phyloP scores from a whole-genome alignment of 2,113 vertebrate species.

The Bombycilla garrulus region DNA sequence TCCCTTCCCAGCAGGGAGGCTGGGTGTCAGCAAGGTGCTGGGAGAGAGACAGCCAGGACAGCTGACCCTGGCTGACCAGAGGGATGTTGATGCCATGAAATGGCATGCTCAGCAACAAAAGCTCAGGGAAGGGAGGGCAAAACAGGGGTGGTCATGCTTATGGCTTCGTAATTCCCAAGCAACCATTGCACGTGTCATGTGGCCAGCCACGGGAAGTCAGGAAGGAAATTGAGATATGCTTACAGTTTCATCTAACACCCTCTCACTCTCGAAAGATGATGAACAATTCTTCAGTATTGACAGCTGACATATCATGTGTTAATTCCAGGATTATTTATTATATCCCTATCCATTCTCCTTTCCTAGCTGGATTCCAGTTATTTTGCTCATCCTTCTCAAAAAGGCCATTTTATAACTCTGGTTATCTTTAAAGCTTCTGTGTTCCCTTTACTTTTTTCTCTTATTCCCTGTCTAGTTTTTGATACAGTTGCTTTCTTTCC shows the following conservation, averaged over 20 bases:
- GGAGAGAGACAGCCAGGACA: neutral
- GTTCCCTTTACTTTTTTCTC: neutral
- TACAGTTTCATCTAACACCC: neutral
- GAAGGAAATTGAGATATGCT: neutral
- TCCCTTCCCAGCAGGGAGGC: neutral
- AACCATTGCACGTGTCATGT: neutral
- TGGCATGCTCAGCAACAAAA: neutral
- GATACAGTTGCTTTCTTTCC: neutral
- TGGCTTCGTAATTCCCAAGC: neutral
- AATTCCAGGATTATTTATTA: neutral
- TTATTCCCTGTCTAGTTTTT: neutral
- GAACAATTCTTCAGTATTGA: neutral
- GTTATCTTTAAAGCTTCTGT: neutral
- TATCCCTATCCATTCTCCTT: neutral
- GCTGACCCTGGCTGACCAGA: neutral
- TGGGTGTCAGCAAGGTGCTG: neutral
- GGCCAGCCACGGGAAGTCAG: neutral
- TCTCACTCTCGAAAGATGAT: neutral
- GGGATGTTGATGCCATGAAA: neutral
- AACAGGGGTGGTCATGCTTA: neutral
- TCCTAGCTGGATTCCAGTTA: neutral
- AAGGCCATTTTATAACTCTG: neutral
- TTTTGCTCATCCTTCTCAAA: neutral
- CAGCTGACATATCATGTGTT: neutral
- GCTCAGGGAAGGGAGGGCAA: neutral